These are phyloP conservation scores for Piprites chloris DNA, from an alignment of 2,113 vertebrate genomes.

Conservation along the genomic window DNA sequence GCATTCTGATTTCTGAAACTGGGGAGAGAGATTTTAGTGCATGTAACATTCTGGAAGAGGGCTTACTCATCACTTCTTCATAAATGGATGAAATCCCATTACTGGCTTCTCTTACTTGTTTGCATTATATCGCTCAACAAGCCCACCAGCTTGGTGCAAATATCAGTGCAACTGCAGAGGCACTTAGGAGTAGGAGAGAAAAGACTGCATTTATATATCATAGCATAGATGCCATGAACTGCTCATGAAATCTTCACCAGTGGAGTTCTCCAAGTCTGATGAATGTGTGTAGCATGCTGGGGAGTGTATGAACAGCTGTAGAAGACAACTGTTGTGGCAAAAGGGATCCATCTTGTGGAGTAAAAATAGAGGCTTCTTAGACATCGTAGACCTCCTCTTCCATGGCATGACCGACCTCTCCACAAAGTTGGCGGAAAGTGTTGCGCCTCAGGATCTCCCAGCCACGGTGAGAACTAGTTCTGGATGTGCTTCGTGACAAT, in stretches of 20 bases:
- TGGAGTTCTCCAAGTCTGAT: not conserved
- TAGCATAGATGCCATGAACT: not conserved
- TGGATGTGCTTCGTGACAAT: constrained; percentile 64
- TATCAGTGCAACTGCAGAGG: not conserved
- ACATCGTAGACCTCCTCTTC: constrained; percentile 72
- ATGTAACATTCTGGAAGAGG: not conserved
- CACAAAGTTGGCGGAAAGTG: constrained; percentile 64
- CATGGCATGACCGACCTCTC: constrained; percentile 37
- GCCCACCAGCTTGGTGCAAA: not conserved
- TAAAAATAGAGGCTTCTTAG: not conserved
- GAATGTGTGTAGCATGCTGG: not conserved
- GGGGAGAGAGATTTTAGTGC: not conserved
- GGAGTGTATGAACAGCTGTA: not conserved
- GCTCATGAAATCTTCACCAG: not conserved
- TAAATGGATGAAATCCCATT: not conserved
- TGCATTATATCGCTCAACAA: not conserved
- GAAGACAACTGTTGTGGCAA: not conserved
- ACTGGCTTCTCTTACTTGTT: not conserved
- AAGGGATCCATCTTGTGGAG: not conserved
- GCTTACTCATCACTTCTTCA: not conserved
- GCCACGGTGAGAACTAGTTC: constrained; percentile 67
- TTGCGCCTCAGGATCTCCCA: constrained; percentile 83
- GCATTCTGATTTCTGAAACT: not conserved
- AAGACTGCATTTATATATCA: not conserved
- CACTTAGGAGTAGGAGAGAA: not conserved